A percentile compares a stretch with the other conserved stretches of the same genome.
Evolutionary conservation across 2,888 invertebrate genomes (phyloP).

Genomic region (Dolichomitus sp.): DNA sequence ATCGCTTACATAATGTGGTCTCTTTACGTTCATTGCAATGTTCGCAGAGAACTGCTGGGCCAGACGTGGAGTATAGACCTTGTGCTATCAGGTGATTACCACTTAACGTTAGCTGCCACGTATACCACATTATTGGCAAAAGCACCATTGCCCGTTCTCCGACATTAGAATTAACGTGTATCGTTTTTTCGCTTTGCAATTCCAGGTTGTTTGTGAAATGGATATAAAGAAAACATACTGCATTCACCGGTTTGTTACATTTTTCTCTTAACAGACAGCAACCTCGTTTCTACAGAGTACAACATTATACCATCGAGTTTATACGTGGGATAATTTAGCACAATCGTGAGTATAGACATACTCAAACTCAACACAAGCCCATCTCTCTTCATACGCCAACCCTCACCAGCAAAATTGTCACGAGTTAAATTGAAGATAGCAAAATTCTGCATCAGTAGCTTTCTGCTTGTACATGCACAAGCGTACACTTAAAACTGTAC

Average conservation of each 20-base stretch:
- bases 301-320: neutral
- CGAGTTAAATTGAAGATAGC: neutral
- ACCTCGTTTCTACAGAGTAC: too few relatives aligned
- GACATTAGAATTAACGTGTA: conserved; percentile 48
- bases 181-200: conserved; percentile 24
- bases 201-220: conserved; percentile 25
- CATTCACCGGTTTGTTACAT: neutral
- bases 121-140: conserved; percentile 32
- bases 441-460: too few relatives aligned
- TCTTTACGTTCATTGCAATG: conserved; percentile 70
- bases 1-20: conserved; percentile 73
- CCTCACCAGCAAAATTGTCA: neutral
- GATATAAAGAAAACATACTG: conserved; percentile 9
- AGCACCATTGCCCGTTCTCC: conserved; percentile 23
- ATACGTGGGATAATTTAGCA: neutral
- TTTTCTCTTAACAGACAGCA: neutral
- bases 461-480: too few relatives aligned
- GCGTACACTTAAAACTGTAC: too few relatives aligned
- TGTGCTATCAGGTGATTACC: conserved; percentile 59
- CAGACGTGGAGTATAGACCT: conserved; percentile 36
- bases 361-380: neutral
- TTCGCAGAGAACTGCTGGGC: conserved; percentile 44
- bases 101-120: conserved; percentile 31
- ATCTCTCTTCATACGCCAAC: neutral
- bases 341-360: neutral